Base-by-base conservation (phyloP, 30 jellyfish, hydroid and myxozoan species). In the Hydractinia symbiolongicarpus region DNA sequence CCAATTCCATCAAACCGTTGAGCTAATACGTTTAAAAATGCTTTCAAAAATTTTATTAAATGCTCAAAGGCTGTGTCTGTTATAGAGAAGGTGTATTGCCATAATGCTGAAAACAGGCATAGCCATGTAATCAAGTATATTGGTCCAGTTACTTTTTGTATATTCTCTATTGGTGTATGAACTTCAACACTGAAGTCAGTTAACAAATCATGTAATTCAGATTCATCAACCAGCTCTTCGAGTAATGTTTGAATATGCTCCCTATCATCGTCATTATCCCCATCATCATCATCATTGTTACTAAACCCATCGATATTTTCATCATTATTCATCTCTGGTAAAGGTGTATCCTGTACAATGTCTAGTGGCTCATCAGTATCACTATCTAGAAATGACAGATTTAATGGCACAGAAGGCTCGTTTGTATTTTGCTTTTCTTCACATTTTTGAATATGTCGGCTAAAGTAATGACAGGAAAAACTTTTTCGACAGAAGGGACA, bases 61-160 rank as follows among this genome's bases (percentile, higher is more conserved):
- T 57, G n/a, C 68, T 57, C 68, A 10, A 57, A 57, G n/a, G 68
- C 68, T 9, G 13, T 57, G n/a, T 57, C 68, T 10, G 68, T 57
- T 57, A 57, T 57, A 57, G 68, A 57, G n/a, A 57, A 57, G 68
- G 68, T 57, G 68, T 57, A 57, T n/a, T 57, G 68, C 68, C 68
- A 57, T n/a, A 57, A 57, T 10, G 68, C 68, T 57, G n/a, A 57
- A 57, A 57, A 57, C 68, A 57, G 68, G n/a, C 68, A 57, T 57
- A 57, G n/a, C 68, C 68, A 57, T 57, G 68, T 57, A 57, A 57
- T 57, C 13, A 57, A n/a, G 10, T 9, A 10, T 9, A n/a, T n/a
- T 57, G 68, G 68, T 9, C 13, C n/a, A n/a, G n/a, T n/a, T 9
- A 9, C n/a, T 57, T n/a, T 57, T 10, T 9, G 68, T 57, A 57